Evolutionary conservation across 1,140 invertebrate species (phyloP), one percentile per base, ranked within the genome.

Genomic region (Ceratina japonica): DNA sequence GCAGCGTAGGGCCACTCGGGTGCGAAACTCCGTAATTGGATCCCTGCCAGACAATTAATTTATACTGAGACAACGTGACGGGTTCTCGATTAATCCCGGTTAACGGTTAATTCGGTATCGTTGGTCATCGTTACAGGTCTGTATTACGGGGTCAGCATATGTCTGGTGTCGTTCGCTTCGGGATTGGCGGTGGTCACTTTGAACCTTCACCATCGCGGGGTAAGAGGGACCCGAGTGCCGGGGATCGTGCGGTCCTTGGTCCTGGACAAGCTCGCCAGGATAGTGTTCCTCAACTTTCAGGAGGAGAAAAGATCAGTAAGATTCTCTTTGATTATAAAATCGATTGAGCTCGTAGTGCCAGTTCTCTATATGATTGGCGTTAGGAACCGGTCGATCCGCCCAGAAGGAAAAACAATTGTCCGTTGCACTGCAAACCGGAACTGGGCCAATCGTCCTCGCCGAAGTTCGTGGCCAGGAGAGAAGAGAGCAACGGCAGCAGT

Each of bases 91-190:
- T 59, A 71, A 15, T 37, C 58, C 4, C 7, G 8, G 3, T 58
- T 20, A 18, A 59, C 7, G 31, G 3, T 18, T 18, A 20, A 22
- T 44, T 44, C 16, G 18, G 7, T n/a, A 59, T 22, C 5, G 18
- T 58, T 31, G 13, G 27, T 31, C 22, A 59, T 54, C n/a, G 8
- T 22, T 44, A 20, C 93, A 97, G 97, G 97, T 92, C 92, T 98
- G 75, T 98, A 98, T 90, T 98, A 98, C 87, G 97, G 97, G 24
- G 96, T 97, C 0, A 97, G 97, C 86, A 98, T 98, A 82, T 97
- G 97, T 86, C 94, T 98, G 74, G 97, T 98, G 16, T 97, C 97
- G 0, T 96, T 98, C 86, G 97, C 97, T 8, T 97, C 97, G 0
- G 97, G 95, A 1, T 94, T 98, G 84, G 97, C 97, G 1, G 96